A percentile compares a stretch with the other conserved stretches of the same genome.
Conservation (phyloP, 2,888 invertebrate genomes). For the Timandra comae region DNA sequence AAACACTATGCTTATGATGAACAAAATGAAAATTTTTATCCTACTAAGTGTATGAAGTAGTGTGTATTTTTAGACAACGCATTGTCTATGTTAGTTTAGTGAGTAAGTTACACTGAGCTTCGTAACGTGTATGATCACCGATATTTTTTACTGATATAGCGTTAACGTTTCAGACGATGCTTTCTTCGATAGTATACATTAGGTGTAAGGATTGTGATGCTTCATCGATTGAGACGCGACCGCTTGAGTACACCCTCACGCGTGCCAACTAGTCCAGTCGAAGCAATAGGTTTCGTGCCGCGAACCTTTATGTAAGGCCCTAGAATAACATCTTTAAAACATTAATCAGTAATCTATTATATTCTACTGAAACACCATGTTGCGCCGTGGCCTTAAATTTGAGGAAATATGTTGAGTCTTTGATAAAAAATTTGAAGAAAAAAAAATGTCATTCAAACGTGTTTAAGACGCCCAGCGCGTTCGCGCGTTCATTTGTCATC, state of each 20-base stretch:
- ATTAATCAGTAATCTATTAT: slow-evolving; percentile 59
- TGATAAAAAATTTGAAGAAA: slow-evolving; percentile 45
- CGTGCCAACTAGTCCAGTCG: slow-evolving; percentile 18
- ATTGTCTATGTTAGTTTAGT: slow-evolving; percentile 74
- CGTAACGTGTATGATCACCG: slow-evolving; percentile 62
- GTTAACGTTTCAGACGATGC: slow-evolving; percentile 50
- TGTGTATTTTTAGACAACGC: slow-evolving; percentile 75
- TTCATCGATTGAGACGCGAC: slow-evolving; percentile 9
- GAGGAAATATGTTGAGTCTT: slow-evolving; percentile 68
- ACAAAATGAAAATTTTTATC: slow-evolving; percentile 59
- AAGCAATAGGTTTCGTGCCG: slow-evolving; percentile 30
- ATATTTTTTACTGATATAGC: slow-evolving; percentile 67
- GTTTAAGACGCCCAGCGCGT: slow-evolving; percentile 16
- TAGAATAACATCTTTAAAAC: slow-evolving; percentile 50
- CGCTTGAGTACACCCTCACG: slow-evolving; percentile 7
- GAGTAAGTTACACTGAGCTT: slow-evolving; percentile 72
- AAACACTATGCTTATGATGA: slow-evolving; percentile 75
- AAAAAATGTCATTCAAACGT: slow-evolving; percentile 56
- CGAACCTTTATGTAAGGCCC: slow-evolving; percentile 60
- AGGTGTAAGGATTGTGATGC: slow-evolving; percentile 41
- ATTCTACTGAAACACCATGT: slow-evolving; percentile 75
- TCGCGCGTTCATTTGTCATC: slow-evolving; percentile 14
- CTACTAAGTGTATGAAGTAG: slow-evolving; percentile 71
- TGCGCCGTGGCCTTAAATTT: slow-evolving; percentile 76
- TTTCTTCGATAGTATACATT: slow-evolving; percentile 47